Evolutionary conservation across 2,113 vertebrate genomes (phyloP), one percentile per base, ranked within the genome.

Genomic region (Ancistrus triradiatus): DNA sequence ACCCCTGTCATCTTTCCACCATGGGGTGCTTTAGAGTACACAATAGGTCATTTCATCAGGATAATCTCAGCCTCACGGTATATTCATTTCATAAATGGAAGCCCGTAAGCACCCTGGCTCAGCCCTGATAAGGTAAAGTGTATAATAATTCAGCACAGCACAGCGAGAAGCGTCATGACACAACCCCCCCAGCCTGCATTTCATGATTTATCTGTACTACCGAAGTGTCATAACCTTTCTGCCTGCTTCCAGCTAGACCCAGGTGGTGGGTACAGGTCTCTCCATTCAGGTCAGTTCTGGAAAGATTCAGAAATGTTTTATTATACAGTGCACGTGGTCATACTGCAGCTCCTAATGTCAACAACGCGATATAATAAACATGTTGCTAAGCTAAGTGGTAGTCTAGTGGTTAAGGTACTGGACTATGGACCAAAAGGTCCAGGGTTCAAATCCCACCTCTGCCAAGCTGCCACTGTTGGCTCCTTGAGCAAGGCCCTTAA

Each of bases 141-240:
- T 9, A 35, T 48, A 44, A 43, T 64, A 68, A 68, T 63, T 68
- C 24, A 73, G 63, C 27, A 52, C 57, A 21, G 35, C 31, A 18
- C n/a, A 27, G 19, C 43, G 21, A 5, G 28, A 8, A 6, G 42
- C 19, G 15, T 17, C 18, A 7, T 40, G 48, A 40, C 49, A n/a
- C n/a, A n/a, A n/a, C n/a, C n/a, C n/a, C 47, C 35, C 21, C 11
- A 18, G 38, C 27, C 49, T 27, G 35, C n/a, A 19, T 4, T 53
- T 44, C 18, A 63, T 53, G 57, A 56, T 48, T 62, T 61, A 44
- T 49, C 37, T 18, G 24, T 44, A 47, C 17, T 47, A 7, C 19
- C 47, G 14, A 14, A 61, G 53, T 40, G 55, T 63, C 59, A 35
- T 25, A 46, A 13, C 47, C 33, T 15, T 9, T 40, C 8, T 43